phyloP scores from a whole-genome alignment of 1,140 invertebrate species.

The Globodera ellingtonae region DNA sequence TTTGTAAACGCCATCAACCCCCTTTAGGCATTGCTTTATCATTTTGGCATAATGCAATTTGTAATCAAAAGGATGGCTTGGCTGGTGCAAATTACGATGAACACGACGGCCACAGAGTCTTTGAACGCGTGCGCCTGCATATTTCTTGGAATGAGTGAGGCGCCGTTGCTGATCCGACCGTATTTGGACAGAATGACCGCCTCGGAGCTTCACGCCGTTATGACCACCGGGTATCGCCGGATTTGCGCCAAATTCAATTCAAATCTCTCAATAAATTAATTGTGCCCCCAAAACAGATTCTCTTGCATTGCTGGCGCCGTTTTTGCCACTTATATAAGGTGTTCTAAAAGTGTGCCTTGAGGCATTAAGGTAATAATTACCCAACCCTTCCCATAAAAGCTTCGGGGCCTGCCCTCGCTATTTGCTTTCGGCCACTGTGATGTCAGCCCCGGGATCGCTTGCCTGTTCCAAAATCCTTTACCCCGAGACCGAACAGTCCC shows the following conservation, averaged over 20 bases:
- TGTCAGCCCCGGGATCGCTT: constrained; percentile 60
- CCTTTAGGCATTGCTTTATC: constrained; percentile 78
- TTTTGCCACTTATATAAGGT: constrained; percentile 83
- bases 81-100: constrained; percentile 74
- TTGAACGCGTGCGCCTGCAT: constrained; percentile 83
- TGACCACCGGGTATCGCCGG: constrained; percentile 76
- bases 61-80: constrained; percentile 81
- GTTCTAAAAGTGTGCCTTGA: not conserved
- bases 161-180: constrained; percentile 82
- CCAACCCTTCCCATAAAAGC: not conserved
- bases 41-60: constrained; percentile 82
- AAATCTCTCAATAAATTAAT: not conserved
- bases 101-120: constrained; percentile 87
- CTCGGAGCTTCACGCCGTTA: constrained; percentile 84
- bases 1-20: constrained; percentile 71
- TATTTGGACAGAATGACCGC: constrained; percentile 80
- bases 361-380: not conserved
- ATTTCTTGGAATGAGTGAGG: constrained; percentile 87
- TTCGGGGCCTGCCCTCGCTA: constrained; percentile 81
- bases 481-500: constrained; percentile 71
- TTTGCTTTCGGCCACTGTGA: constrained; percentile 58
- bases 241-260: not conserved
- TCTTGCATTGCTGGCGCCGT: constrained; percentile 91
- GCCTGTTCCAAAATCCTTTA: constrained; percentile 58
- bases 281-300: constrained; percentile 68